These are phyloP conservation scores for Thermophis baileyi DNA, from an alignment of 2,113 vertebrate genomes.

Conservation along the genomic window DNA sequence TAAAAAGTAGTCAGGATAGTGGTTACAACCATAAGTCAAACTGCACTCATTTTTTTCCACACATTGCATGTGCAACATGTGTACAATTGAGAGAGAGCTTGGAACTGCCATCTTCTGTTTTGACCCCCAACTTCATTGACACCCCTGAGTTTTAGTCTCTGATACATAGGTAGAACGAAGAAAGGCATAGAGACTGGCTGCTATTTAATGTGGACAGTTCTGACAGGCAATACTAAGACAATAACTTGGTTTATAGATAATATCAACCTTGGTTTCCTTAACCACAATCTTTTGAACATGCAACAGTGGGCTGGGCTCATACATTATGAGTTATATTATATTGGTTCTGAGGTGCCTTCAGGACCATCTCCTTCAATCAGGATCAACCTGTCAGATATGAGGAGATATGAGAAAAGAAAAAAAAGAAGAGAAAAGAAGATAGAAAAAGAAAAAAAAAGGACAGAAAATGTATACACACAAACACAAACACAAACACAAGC, in stretches of 20 bases:
- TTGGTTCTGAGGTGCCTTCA: no score
- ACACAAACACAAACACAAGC: no score
- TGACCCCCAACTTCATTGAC: neutral
- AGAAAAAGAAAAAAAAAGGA: no score
- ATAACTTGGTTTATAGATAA: neutral
- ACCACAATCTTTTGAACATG: neutral
- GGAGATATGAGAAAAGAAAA: no score
- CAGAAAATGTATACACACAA: no score
- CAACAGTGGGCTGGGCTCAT: neutral
- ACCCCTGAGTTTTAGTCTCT: neutral
- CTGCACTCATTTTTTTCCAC: neutral
- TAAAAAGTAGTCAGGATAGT: neutral
- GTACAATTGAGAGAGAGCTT: neutral
- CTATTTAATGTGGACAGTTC: neutral
- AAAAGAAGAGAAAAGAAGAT: no score
- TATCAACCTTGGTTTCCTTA: neutral
- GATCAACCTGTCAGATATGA: no score
- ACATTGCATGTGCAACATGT: neutral
- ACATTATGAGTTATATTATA: neutral
- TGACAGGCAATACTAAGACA: neutral
- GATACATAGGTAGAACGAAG: neutral
- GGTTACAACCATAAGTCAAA: neutral
- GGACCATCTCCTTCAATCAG: no score
- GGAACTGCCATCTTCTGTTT: neutral
- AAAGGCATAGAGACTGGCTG: neutral